These are phyloP conservation scores for Achlya flavicornis DNA, from an alignment of 2,888 invertebrate species.

Conservation along the genomic window DNA sequence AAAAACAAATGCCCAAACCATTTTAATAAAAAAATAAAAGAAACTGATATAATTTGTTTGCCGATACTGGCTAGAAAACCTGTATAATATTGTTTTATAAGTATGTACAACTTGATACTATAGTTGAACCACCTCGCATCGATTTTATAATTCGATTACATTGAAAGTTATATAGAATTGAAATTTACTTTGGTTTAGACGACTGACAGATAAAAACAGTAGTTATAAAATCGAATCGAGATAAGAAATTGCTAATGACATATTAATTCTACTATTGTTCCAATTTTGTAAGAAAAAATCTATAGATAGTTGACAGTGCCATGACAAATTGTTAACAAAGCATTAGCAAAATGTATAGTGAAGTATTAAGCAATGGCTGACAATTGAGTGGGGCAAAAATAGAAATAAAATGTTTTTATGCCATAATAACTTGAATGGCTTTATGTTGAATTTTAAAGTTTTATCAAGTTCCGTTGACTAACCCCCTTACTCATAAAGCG, in stretches of 20 bases:
- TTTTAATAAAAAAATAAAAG: too few species aligned
- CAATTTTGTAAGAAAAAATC: neutral
- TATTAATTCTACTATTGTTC: neutral
- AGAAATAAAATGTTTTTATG: neutral
- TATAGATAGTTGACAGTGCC: neutral
- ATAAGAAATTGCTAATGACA: neutral
- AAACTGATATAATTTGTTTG: too few species aligned
- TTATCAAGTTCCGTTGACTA: neutral
- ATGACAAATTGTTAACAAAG: neutral
- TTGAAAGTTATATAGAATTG: neutral
- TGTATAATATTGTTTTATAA: too few species aligned
- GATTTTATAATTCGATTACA: neutral
- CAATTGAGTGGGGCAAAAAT: neutral
- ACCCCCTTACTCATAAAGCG: too few species aligned
- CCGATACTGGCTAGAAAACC: too few species aligned
- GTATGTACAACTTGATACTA: neutral
- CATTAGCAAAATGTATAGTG: too few species aligned
- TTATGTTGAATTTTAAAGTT: neutral
- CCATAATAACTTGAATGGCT: neutral
- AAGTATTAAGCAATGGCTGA: too few species aligned
- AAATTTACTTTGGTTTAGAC: neutral
- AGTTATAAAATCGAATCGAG: neutral
- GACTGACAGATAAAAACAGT: neutral
- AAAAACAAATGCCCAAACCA: too few species aligned
- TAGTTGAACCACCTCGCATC: neutral